Evolutionary conservation across 2,113 vertebrate genomes (phyloP).

Genomic region (Henicopernis longicauda): DNA sequence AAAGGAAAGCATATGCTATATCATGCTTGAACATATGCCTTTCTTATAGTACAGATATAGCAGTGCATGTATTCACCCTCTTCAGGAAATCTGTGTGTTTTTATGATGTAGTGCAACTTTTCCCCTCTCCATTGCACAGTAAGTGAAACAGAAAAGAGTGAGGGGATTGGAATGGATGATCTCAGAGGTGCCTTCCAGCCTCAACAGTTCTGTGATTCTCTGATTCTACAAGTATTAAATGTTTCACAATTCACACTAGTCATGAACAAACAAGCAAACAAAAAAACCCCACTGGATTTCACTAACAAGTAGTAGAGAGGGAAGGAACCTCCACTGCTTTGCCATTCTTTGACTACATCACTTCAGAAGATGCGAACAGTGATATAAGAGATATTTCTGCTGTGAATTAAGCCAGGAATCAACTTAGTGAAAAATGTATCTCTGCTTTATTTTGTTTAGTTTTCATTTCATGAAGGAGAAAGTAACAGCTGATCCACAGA

Average conservation of each 20-base stretch:
- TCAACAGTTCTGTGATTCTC: background rate
- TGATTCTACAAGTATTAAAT: background rate
- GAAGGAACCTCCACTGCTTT: background rate
- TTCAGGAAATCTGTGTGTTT: background rate
- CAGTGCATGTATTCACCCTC: background rate
- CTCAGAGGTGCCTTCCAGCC: background rate
- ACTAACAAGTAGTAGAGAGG: background rate
- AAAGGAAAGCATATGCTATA: background rate
- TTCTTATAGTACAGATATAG: background rate
- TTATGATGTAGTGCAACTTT: background rate
- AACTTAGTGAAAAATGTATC: background rate
- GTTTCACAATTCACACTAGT: background rate
- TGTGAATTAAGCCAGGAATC: slow-evolving; percentile 2
- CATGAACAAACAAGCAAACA: background rate
- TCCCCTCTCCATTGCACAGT: background rate
- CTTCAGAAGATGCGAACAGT: background rate
- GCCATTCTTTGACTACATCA: background rate
- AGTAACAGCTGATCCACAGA: slow-evolving; percentile 24
- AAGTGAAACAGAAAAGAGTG: background rate
- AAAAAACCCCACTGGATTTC: background rate
- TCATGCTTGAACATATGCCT: background rate
- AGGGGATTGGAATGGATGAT: background rate
- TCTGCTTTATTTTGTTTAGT: slow-evolving; percentile 12
- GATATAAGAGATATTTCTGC: background rate
- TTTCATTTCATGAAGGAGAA: slow-evolving; percentile 22